phyloP scores from a whole-genome alignment of 30 jellyfish, hydroid and myxozoan genomes.

The Rhopilema esculentum region DNA sequence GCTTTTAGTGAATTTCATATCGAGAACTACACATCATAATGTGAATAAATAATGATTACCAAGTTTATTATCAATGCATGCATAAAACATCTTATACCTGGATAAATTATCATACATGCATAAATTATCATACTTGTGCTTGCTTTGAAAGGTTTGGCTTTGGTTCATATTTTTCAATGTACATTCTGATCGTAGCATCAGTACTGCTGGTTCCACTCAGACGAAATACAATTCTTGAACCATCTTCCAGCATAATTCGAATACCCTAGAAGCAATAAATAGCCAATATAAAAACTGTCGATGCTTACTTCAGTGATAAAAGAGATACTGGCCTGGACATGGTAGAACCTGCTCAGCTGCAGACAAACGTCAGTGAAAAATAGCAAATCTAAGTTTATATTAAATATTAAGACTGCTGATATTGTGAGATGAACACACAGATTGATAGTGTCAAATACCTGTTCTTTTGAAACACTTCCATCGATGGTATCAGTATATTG shows the following conservation, averaged over 20 bases:
- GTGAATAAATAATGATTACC: neutral
- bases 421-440: neutral
- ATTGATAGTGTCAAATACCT: constrained; percentile 47
- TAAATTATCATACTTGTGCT: constrained; percentile 20
- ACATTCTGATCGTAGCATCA: constrained; percentile 93
- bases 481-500: constrained; percentile 86
- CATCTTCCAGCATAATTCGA: constrained; percentile 79
- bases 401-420: no score
- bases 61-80: no score
- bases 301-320: no score
- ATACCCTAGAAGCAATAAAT: constrained; percentile 71
- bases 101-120: neutral
- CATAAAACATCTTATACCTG: no score
- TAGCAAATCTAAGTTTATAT: no score
- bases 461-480: constrained; percentile 83
- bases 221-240: constrained; percentile 80
- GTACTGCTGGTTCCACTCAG: constrained; percentile 94
- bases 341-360: no score
- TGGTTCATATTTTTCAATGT: constrained; percentile 79
- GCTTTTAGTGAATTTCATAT: no score
- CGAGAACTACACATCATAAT: no score
- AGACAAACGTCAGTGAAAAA: no score
- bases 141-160: constrained; percentile 41
- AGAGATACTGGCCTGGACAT: no score
- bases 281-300: neutral